Evolutionary conservation across 2,888 invertebrate species (phyloP), one percentile per base, ranked within the genome.

Genomic region (Subacronicta megacephala): DNA sequence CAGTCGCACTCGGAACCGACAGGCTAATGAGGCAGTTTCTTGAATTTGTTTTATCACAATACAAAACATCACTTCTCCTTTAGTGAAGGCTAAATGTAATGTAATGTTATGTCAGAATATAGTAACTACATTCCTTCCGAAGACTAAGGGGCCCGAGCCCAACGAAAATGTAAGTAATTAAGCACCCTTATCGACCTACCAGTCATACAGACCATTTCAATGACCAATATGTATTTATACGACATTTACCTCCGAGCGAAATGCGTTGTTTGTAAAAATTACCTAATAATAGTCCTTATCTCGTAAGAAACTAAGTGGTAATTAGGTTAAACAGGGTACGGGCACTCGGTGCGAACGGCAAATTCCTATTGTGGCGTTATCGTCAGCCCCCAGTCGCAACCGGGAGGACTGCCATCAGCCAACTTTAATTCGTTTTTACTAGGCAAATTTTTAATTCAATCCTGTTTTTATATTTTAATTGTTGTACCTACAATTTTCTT

Each of bases 301-400:
- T 74, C 62, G 47, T 50, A 67, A 74, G 73, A 66, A 78, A 82
- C 77, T 85, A 82, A 84, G 85, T 86, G 71, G 84, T 88, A 85
- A 90, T 89, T 90, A 85, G 85, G 80, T 85, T 83, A 85, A 80
- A 78, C 75, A 75, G 68, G 80, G 76, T 75, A 75, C 72, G 78
- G 86, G 82, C 89, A 88, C 87, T 84, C 82, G 82, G 81, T 81
- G 85, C 87, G 85, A 85, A 84, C 83, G 82, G 88, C 86, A 89
- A 90, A 90, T 85, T 89, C 87, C 90, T 79, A 90, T 93, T 93
- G 93, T 93, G 77, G 61, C 83, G 86, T 93, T 93, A 93, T 93
- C 93, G 87, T 75, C 83, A 66, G 70, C 74, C 85, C 84, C 87
- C 92, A 93, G 89, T 79, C 75, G 66, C 72, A 63, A 67, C 77